A percentile compares a stretch with the other conserved stretches of the same genome.
phyloP scores from a whole-genome alignment of 2,113 vertebrate species.

The pig (Sus scrofa) region DNA sequence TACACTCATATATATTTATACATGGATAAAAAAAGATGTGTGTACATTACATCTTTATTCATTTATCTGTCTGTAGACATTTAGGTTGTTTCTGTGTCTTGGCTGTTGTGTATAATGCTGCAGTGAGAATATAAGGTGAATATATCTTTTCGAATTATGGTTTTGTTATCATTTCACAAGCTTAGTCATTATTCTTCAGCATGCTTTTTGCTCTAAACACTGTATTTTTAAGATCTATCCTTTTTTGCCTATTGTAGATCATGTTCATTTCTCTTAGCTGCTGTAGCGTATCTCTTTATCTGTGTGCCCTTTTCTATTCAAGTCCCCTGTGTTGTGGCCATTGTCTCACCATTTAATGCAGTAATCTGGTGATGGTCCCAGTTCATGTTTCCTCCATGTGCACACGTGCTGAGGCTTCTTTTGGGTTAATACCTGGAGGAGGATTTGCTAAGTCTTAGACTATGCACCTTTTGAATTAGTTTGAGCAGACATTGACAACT shows the following conservation, averaged over 20 bases:
- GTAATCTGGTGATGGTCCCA: rapidly evolving
- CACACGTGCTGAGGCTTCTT: background rate
- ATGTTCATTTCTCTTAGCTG: background rate
- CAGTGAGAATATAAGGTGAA: no score
- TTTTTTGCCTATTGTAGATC: background rate
- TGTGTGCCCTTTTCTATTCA: rapidly evolving
- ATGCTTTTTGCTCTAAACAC: background rate
- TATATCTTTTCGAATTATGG: no score
- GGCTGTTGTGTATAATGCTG: no score
- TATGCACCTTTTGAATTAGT: background rate
- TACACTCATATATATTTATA: no score
- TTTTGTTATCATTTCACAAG: background rate
- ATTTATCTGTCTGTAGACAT: no score
- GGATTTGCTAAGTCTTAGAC: background rate
- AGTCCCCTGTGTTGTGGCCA: background rate
- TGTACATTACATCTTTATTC: no score
- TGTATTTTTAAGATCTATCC: background rate
- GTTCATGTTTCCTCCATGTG: rapidly evolving
- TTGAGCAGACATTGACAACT: background rate
- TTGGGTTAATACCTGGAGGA: background rate
- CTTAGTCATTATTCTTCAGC: background rate
- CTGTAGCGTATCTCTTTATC: background rate
- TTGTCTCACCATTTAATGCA: background rate
- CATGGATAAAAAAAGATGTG: no score
- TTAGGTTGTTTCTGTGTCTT: no score